phyloP scores from a whole-genome alignment of 2,113 vertebrate genomes.

The Sturnira hondurensis region DNA sequence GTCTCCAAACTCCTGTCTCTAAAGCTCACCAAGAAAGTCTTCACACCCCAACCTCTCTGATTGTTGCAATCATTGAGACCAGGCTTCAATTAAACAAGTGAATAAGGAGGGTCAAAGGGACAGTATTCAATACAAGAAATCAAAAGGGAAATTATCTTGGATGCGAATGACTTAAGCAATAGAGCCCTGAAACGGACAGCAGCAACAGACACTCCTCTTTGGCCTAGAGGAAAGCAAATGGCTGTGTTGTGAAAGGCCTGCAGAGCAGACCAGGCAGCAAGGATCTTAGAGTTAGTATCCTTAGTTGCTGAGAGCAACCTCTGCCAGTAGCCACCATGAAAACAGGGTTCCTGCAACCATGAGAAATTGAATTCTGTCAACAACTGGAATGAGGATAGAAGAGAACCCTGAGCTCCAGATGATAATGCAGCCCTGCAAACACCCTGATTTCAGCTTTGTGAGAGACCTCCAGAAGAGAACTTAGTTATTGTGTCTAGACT shows the following conservation, averaged over 20 bases:
- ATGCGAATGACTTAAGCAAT: neutral
- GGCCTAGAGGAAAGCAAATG: neutral
- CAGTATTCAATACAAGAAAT: neutral
- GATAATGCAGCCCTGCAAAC: neutral
- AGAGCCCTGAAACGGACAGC: neutral
- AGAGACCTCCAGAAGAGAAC: neutral
- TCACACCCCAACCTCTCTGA: neutral
- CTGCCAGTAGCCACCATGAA: neutral
- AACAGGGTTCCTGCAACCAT: neutral
- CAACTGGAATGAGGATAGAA: neutral
- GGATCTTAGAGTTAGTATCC: neutral
- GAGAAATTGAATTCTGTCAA: neutral
- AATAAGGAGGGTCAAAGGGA: neutral
- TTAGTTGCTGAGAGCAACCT: neutral
- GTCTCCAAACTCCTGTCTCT: neutral
- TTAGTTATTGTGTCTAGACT: neutral
- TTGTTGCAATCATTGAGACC: neutral
- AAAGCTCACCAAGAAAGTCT: neutral
- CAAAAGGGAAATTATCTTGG: neutral
- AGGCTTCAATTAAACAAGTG: neutral
- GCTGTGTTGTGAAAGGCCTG: neutral
- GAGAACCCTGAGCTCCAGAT: neutral
- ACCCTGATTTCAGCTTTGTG: neutral
- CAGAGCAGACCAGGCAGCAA: neutral
- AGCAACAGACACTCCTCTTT: neutral